These are phyloP conservation scores for Chironex yamaguchii DNA, from an alignment of 30 jellyfish, hydroid and myxozoan genomes.

Conservation along the genomic window DNA sequence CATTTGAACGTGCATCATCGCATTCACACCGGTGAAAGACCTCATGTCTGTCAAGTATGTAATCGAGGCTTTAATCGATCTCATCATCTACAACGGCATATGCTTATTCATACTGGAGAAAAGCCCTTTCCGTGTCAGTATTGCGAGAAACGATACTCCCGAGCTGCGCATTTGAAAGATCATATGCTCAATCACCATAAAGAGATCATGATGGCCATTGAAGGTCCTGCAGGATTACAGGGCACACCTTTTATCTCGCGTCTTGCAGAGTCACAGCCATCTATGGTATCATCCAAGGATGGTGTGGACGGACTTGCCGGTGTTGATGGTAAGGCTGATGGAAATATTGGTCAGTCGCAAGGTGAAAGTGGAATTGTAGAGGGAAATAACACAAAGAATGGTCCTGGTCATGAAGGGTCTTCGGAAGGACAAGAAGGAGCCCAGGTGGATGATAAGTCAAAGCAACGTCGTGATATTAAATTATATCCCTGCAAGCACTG, in stretches of 20 bases:
- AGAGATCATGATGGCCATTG: neutral
- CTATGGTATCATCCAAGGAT: neutral
- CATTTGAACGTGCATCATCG: slow-evolving; percentile 1
- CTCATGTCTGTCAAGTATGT: slow-evolving; percentile 1
- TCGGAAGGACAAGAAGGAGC: neutral
- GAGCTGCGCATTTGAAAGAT: neutral
- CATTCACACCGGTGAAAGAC: slow-evolving; percentile 2
- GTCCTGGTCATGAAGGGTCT: too few relatives aligned
- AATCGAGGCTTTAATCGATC: neutral
- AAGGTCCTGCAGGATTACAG: neutral
- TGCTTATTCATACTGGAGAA: neutral
- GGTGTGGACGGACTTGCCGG: neutral
- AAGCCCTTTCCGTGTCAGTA: neutral
- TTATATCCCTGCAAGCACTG: neutral
- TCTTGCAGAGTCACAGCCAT: neutral
- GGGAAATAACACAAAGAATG: too few relatives aligned
- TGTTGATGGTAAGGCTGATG: neutral
- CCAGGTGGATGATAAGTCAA: neutral
- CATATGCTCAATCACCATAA: neutral
- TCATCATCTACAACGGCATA: neutral
- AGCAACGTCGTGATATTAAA: neutral
- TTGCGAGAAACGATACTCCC: neutral
- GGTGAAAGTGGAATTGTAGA: neutral
- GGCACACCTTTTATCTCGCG: neutral
- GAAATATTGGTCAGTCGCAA: neutral